Evolutionary conservation across 2,797 vertebrate genomes (phyloP).

Genomic region (Prionace glauca): DNA sequence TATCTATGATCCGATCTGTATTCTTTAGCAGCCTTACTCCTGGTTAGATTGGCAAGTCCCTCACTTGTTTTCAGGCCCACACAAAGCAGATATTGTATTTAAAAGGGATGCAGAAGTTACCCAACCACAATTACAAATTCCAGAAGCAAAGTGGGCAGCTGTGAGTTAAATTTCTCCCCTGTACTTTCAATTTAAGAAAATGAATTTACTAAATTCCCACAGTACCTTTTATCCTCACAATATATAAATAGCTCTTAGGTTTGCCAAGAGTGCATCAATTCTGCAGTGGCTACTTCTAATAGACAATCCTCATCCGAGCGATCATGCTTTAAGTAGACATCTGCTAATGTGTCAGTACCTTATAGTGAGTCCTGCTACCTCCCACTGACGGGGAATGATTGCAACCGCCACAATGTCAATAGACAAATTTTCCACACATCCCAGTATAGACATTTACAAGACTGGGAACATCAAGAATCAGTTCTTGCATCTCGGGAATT

Average conservation of each 20-base stretch:
- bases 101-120: neutral
- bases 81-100: neutral
- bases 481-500: neutral
- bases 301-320: conserved; percentile 1
- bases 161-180: neutral
- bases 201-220: neutral
- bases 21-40: neutral
- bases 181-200: neutral
- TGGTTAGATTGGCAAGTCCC: neutral
- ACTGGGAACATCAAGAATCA: neutral
- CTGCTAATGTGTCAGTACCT: neutral
- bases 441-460: neutral
- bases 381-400: neutral
- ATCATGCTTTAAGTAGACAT: conserved; percentile 31
- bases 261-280: neutral
- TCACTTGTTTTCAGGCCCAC: neutral
- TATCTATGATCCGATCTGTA: neutral
- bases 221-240: conserved; percentile 1
- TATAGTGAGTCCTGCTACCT: neutral
- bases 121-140: neutral
- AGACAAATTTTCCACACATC: neutral
- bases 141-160: neutral
- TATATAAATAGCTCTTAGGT: neutral
- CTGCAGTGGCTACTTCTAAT: neutral
- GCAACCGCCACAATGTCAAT: neutral